Conservation (phyloP, 2,888 invertebrate species). For the Eupsilia transversa region DNA sequence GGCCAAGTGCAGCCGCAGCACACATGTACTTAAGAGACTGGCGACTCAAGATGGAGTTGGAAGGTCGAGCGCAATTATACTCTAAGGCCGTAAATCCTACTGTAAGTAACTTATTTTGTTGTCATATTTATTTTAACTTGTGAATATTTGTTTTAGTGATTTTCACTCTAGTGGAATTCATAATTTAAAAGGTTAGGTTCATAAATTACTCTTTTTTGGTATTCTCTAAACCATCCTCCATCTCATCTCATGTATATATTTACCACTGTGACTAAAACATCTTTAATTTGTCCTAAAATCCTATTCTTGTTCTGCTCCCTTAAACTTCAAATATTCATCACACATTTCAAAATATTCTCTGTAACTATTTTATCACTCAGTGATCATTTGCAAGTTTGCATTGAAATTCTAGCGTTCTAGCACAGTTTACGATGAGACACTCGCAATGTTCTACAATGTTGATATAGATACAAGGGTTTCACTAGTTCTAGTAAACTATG, state of each 20-base stretch:
- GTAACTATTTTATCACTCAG: too few relatives aligned
- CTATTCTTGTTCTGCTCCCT: background rate
- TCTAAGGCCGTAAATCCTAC: constrained; percentile 84
- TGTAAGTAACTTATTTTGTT: constrained; percentile 68
- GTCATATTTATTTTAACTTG: background rate
- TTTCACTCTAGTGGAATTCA: background rate
- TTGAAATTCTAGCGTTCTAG: constrained; percentile 14
- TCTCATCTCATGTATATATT: background rate
- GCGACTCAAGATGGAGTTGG: constrained; percentile 86
- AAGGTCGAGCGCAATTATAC: constrained; percentile 84
- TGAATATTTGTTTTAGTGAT: background rate
- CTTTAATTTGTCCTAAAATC: background rate
- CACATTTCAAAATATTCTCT: background rate
- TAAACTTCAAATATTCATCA: background rate
- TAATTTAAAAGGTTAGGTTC: background rate
- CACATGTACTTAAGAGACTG: constrained; percentile 88
- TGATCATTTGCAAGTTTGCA: constrained; percentile 6
- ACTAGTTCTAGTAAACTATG: constrained; percentile 37
- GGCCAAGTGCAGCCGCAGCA: constrained; percentile 85
- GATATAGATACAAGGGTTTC: background rate
- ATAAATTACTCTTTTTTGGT: background rate
- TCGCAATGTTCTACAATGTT: constrained; percentile 39
- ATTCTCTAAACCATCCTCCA: background rate
- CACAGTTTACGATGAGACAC: constrained; percentile 39
- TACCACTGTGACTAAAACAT: background rate